Percentiles rank a stretch among this genome's conserved stretches.
phyloP scores from a whole-genome alignment of 1,140 invertebrate species.

The Melanaphis sacchari region DNA sequence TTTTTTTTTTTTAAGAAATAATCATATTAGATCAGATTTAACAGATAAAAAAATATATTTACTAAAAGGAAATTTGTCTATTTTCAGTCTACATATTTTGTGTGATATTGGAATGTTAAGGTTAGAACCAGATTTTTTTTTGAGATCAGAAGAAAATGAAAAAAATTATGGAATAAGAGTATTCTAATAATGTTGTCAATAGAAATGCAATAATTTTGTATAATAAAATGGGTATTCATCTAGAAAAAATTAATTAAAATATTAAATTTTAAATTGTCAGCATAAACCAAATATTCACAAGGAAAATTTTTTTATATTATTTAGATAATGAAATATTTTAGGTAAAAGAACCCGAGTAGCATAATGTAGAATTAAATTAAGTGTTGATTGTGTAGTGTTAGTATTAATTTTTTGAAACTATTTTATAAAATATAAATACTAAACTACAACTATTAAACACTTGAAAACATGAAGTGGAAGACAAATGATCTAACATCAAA shows the following conservation, averaged over 20 bases:
- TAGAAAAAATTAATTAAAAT: neutral
- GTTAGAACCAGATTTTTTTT: neutral
- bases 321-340: neutral
- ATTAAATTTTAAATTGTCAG: neutral
- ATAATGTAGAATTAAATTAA: neutral
- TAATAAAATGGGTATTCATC: neutral
- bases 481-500: conserved; percentile 29
- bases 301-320: neutral
- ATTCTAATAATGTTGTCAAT: neutral
- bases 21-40: neutral
- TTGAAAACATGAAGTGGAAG: conserved; percentile 45
- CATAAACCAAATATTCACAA: neutral
- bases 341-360: neutral
- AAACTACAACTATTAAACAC: conserved; percentile 25
- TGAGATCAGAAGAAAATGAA: conserved; percentile 16
- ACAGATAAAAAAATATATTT: neutral
- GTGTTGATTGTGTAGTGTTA: neutral
- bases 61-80: conserved; percentile 16
- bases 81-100: conserved; percentile 41
- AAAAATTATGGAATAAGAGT: neutral
- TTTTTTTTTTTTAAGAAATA: conserved; percentile 33
- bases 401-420: neutral
- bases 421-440: conserved; percentile 34
- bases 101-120: conserved; percentile 22
- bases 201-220: neutral